phyloP scores from a whole-genome alignment of 2,113 vertebrate species.

The Holacanthus passer region DNA sequence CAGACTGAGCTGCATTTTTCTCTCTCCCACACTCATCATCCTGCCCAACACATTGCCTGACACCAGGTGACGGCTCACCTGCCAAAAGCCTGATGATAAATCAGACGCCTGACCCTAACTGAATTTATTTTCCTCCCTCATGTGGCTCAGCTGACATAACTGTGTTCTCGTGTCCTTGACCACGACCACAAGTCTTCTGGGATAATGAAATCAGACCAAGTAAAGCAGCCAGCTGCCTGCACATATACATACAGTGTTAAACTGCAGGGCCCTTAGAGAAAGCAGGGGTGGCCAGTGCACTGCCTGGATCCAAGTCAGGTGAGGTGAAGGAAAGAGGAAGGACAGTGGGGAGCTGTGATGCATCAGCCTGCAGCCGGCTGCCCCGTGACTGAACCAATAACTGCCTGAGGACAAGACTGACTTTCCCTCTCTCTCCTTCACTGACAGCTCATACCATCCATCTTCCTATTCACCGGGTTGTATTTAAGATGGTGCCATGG shows the following conservation, averaged over 20 bases:
- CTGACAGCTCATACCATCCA: slow-evolving; percentile 20
- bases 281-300: slow-evolving; percentile 14
- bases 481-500: slow-evolving; percentile 15
- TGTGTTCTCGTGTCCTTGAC: slow-evolving; percentile 61
- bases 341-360: not conserved
- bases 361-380: slow-evolving; percentile 15
- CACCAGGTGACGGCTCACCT: slow-evolving; percentile 41
- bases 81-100: slow-evolving; percentile 38
- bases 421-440: slow-evolving; percentile 67
- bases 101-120: not conserved
- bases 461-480: slow-evolving; percentile 6
- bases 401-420: slow-evolving; percentile 41
- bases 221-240: not conserved
- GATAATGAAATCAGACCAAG: not conserved
- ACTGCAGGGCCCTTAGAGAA: slow-evolving; percentile 10
- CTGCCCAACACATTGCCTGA: slow-evolving; percentile 34
- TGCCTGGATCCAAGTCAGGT: slow-evolving; percentile 26
- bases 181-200: slow-evolving; percentile 30
- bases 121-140: slow-evolving; percentile 13
- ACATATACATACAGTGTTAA: not conserved
- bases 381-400: slow-evolving; percentile 25
- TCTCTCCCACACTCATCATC: slow-evolving; percentile 42
- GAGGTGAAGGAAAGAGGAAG: slow-evolving; percentile 29
- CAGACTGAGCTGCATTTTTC: slow-evolving; percentile 28
- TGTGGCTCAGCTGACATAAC: slow-evolving; percentile 34